Evolutionary conservation across 1,140 invertebrate genomes (phyloP).

Genomic region (Pinna nobilis): DNA sequence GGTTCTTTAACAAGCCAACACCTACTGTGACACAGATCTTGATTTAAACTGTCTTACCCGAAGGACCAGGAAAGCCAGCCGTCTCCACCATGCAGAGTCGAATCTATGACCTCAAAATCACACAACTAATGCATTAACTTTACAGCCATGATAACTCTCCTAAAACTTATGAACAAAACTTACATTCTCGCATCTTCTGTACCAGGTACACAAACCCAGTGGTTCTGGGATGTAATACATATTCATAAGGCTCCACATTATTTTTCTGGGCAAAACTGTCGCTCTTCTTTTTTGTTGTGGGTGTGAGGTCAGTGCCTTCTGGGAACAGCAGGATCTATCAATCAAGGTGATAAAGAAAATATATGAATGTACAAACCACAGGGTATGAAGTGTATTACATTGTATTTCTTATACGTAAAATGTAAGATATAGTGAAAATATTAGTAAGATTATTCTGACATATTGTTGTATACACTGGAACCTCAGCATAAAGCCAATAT

Average conservation of each 20-base stretch:
- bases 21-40: not conserved
- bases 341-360: slow-evolving; percentile 35
- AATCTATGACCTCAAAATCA: not conserved
- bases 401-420: not conserved
- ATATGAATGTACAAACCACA: not conserved
- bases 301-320: slow-evolving; percentile 90
- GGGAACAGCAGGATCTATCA: slow-evolving; percentile 86
- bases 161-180: slow-evolving; percentile 28
- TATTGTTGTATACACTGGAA: not conserved
- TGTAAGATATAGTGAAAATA: not conserved
- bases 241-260: slow-evolving; percentile 81
- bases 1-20: not conserved
- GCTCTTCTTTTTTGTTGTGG: slow-evolving; percentile 83
- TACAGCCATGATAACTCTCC: not conserved
- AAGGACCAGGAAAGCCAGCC: not conserved
- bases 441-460: not conserved
- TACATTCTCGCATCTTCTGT: slow-evolving; percentile 80
- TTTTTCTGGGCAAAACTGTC: slow-evolving; percentile 84
- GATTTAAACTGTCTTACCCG: not conserved
- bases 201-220: slow-evolving; percentile 86
- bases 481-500: not conserved
- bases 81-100: too few species aligned
- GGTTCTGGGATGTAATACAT: slow-evolving; percentile 89
- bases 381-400: not conserved
- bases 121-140: not conserved